A percentile compares a stretch with the other conserved stretches of the same genome.
These are phyloP conservation scores for Carassius auratus DNA, from an alignment of 2,113 vertebrate species.

Conservation along the genomic window DNA sequence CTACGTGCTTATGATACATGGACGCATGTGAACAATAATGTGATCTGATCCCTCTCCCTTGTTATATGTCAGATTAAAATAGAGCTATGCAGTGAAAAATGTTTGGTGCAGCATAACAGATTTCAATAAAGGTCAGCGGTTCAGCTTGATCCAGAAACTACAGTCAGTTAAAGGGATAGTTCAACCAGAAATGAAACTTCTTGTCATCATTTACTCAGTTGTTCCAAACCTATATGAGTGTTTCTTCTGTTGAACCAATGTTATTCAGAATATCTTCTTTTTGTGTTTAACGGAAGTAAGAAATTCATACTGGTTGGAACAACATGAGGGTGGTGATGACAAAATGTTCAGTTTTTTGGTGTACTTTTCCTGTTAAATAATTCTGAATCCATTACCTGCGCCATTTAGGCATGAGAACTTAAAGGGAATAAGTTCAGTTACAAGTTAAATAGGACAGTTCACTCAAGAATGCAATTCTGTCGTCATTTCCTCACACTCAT, in stretches of 20 bases:
- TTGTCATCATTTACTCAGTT: background rate
- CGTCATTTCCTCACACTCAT: background rate
- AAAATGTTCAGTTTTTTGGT: no score
- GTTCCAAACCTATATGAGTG: background rate
- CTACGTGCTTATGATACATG: background rate
- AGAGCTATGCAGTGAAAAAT: background rate
- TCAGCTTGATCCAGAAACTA: background rate
- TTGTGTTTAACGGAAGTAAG: no score
- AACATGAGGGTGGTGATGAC: no score
- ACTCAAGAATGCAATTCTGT: background rate
- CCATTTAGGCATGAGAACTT: no score
- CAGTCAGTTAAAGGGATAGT: background rate
- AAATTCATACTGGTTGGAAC: no score
- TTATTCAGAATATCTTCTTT: no score
- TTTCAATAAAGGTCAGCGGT: background rate
- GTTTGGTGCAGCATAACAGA: background rate
- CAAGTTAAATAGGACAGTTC: background rate
- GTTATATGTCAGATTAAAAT: background rate
- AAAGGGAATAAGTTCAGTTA: no score
- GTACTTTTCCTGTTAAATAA: no score
- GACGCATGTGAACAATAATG: constrained; percentile 5
- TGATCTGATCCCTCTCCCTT: background rate
- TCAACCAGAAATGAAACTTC: background rate
- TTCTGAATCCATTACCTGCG: background rate
- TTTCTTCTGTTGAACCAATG: no score